Base-by-base conservation (phyloP, 2,797 vertebrate genomes). In the Eurystomus glaucurus region DNA sequence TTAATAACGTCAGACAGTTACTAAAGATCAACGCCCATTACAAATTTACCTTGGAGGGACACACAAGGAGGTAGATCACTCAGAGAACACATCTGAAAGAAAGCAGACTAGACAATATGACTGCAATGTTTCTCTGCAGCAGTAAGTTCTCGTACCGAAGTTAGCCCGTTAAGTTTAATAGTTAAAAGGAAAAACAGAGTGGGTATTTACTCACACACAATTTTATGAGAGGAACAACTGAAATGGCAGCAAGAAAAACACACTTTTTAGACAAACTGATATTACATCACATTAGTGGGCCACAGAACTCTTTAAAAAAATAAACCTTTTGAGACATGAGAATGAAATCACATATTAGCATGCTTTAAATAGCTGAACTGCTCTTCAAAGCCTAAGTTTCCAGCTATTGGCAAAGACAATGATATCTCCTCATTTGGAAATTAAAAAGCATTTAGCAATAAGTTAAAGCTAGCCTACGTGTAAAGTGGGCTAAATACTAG, bases 371-470 rank as follows among this genome's bases (percentile, higher is more conserved):
- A 96, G 95, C 96, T 84, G 88, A 95, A 52, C 64, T 85, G 80
- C 88, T 93, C 58, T 81, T 89, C 31, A 48, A 94, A 87, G 88
- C 48, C 5, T 43, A 66, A 54, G 22, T 77, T 91, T 88, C 87
- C 95, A 93, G 78, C 97, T 94, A 82, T 50, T 60, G 76, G 72
- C 65, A 76, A 75, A 76, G 88, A 92, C 79, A 78, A 57, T 62
- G 18, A 46, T 70, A 87, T 39, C 71, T 92, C 72, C 78, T 96
- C 70, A 64, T 60, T 6, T 33, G 75, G 75, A 94, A 96, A 92
- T 92, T 52, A 94, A 87, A 85, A 96, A 97, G 86, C 90, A 66
- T 90, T 97, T 87, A 95, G 95, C 93, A 90, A 61, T 95, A 96
- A 95, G 88, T 94, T 96, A 95, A 96, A 94, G 94, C 85, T 93